These are phyloP conservation scores for Hypolimnas misippus DNA, from an alignment of 2,888 invertebrate genomes.

Conservation along the genomic window DNA sequence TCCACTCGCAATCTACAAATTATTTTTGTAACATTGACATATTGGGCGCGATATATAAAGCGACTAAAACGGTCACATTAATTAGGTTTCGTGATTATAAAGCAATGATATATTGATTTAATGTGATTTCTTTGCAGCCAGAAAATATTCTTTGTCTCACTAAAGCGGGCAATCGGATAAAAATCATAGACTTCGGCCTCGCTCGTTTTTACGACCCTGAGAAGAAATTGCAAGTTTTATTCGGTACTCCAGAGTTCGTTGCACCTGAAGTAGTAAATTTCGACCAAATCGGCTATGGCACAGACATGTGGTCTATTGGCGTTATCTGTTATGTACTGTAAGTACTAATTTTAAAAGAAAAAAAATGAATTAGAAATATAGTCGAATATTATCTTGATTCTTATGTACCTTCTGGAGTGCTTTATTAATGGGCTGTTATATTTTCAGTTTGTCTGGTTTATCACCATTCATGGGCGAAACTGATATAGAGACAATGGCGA, in stretches of 20 bases:
- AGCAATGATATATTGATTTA: not conserved
- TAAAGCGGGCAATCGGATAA: constrained; percentile 98
- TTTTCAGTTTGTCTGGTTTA: constrained; percentile 92
- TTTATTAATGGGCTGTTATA: constrained; percentile 7
- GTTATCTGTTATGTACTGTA: constrained; percentile 99
- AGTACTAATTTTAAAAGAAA: constrained; percentile 76
- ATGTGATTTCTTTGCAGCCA: constrained; percentile 85
- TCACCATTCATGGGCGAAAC: constrained; percentile 99
- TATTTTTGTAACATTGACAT: not conserved
- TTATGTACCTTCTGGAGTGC: too few species aligned
- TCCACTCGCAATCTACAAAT: not conserved
- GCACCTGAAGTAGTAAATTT: constrained; percentile 99
- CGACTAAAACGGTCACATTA: not conserved
- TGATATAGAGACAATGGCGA: constrained; percentile 99
- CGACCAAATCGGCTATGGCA: constrained; percentile 96
- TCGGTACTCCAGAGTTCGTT: constrained; percentile 99
- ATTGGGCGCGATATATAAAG: not conserved
- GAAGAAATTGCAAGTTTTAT: constrained; percentile 96
- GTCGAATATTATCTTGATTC: too few species aligned
- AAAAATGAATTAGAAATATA: not conserved
- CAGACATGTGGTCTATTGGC: constrained; percentile 99
- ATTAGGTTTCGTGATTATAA: not conserved
- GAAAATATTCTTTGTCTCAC: constrained; percentile 99
- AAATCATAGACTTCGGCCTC: constrained; percentile 99
- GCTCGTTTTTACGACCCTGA: constrained; percentile 96